Conservation (phyloP, 2,113 vertebrate species). For the Carassius gibelio region DNA sequence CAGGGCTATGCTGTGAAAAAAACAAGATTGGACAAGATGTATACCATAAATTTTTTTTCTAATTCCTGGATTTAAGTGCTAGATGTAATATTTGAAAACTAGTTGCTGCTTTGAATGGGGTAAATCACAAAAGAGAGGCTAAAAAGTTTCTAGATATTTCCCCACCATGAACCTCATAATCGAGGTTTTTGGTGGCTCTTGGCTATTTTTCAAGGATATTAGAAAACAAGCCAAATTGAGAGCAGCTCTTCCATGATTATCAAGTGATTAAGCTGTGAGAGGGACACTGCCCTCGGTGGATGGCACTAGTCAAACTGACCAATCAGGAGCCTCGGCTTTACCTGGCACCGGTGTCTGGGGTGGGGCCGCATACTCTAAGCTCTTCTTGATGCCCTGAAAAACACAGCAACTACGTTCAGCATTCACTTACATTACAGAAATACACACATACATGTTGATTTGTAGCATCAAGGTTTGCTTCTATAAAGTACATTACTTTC, state of each 20-base stretch:
- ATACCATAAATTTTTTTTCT: background rate
- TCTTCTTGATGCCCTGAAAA: constrained; percentile 39
- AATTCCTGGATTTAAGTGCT: background rate
- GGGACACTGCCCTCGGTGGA: constrained; percentile 17
- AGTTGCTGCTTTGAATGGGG: background rate
- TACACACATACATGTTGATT: background rate
- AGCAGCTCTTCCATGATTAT: constrained; percentile 34
- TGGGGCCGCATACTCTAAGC: constrained; percentile 29
- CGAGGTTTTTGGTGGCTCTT: background rate
- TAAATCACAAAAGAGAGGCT: background rate
- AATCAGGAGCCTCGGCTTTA: constrained; percentile 36
- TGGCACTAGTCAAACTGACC: constrained; percentile 14
- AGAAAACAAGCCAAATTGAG: constrained; percentile 40
- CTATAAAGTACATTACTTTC: background rate
- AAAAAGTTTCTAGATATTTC: background rate
- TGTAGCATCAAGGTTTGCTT: background rate
- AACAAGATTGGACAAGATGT: background rate
- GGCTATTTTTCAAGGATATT: constrained; percentile 39
- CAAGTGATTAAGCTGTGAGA: constrained; percentile 35
- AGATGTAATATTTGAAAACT: background rate
- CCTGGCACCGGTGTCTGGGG: constrained; percentile 43
- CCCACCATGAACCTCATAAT: background rate
- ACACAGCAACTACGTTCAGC: constrained; percentile 11
- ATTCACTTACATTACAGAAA: constrained; percentile 17
- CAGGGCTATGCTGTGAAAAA: background rate